phyloP scores from a whole-genome alignment of 1,140 invertebrate species.

The Panulirus ornatus region DNA sequence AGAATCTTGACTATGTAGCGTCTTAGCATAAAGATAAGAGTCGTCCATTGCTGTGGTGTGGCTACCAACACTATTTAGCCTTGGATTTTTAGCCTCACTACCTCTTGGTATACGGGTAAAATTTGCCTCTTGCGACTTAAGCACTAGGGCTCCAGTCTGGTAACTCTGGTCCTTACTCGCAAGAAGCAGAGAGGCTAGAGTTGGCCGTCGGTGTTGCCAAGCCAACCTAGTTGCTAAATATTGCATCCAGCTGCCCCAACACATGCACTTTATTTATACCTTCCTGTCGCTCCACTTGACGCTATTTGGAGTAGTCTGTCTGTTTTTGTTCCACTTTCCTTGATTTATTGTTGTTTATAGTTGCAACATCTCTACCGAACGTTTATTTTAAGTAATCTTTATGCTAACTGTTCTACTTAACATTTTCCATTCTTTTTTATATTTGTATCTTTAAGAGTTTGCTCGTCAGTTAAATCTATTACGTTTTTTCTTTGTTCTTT shows the following conservation, averaged over 20 bases:
- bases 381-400: neutral
- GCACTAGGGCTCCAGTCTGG: too few species aligned
- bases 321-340: too few species aligned
- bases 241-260: neutral
- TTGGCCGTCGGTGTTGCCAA: neutral
- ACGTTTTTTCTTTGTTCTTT: too few species aligned
- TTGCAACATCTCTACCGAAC: neutral
- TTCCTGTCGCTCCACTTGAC: neutral
- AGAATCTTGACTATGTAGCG: neutral
- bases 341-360: neutral
- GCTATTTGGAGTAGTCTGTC: neutral
- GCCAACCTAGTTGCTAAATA: neutral
- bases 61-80: too few species aligned
- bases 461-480: too few species aligned
- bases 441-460: neutral
- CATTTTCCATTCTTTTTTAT: neutral
- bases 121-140: neutral
- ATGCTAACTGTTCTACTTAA: neutral
- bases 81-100: neutral
- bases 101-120: neutral
- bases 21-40: neutral
- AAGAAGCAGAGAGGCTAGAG: neutral
- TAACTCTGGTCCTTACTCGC: too few species aligned
- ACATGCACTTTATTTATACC: neutral
- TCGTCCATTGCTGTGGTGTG: too few species aligned